Conservation (phyloP, 2,797 vertebrate species). For the Trachops cirrhosus region DNA sequence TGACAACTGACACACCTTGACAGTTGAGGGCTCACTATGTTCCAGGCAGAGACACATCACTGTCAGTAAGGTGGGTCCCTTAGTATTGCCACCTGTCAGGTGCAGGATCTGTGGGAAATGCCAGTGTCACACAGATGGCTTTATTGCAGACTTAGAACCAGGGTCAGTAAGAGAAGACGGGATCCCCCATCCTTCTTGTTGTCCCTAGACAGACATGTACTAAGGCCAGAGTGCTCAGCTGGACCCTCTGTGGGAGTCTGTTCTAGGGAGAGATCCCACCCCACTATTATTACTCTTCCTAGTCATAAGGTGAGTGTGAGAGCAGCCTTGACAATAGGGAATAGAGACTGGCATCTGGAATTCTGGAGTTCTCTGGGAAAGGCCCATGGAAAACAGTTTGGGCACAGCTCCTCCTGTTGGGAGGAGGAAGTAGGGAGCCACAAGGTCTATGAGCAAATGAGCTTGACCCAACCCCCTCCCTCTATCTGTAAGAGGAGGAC, state of each 20-base stretch:
- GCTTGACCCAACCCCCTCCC: not conserved
- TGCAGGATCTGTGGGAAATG: not conserved
- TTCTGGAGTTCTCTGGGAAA: not conserved
- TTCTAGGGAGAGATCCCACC: not conserved
- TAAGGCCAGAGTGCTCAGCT: not conserved
- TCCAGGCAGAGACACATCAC: not conserved
- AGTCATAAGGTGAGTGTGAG: not conserved
- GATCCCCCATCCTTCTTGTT: not conserved
- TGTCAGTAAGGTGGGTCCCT: not conserved
- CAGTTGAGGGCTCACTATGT: not conserved
- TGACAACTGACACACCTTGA: fast-evolving
- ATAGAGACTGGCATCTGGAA: not conserved
- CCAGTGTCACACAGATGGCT: not conserved
- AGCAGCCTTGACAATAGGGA: not conserved
- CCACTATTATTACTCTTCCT: not conserved
- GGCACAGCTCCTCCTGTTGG: not conserved
- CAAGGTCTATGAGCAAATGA: not conserved
- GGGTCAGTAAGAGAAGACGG: not conserved
- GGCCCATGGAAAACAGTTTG: not conserved
- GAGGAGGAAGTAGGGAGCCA: not conserved
- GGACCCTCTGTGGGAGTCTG: not conserved
- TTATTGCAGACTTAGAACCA: not conserved
- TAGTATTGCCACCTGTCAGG: not conserved
- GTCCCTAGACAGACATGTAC: not conserved
- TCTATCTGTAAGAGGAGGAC: not conserved